Evolutionary conservation across 92 coral and sea anemone genomes (phyloP), one percentile per base, ranked within the genome.

Genomic region (Porites rus): DNA sequence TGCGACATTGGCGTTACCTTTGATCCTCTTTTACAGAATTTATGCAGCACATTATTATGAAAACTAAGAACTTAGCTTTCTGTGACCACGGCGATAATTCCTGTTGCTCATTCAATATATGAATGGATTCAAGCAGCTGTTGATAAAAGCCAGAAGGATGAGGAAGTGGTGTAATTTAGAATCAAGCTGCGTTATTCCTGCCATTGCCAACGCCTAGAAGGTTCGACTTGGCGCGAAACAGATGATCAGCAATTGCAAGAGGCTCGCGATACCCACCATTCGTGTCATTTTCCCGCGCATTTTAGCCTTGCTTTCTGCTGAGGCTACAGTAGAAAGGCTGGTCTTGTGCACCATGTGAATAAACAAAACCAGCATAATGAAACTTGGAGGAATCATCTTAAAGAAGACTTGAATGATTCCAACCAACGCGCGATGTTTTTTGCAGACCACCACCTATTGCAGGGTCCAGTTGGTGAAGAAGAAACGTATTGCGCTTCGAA

Each of bases 31-130:
- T 24, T 24, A 24, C 24, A 24, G 24, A 24, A 24, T 24, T 24
- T 24, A 24, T 24, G 24, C 24, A 24, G 24, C 24, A 24, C 24
- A 24, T 24, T 24, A 24, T 24, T 24, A 24, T 24, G 24, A 24
- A 24, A 24, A 24, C 24, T 24, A 24, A 24, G 24, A 24, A 24
- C 24, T 24, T 24, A 24, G 24, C 68, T 79, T 90, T 81, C 80
- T 80, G 81, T 93, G 90, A 20, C 93, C 86, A 65, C 90, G 91
- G 24, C 96, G 93, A 72, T 88, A 93, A 24, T 84, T 86, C 62
- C 69, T 84, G 83, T 89, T 93, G 28, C 91, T 93, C 25, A 93
- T 70, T 22, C 96, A 93, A 60, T 93, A 93, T 72, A 93, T 90
- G 59, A 84, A 86, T n/a, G 96, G 96, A 70, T 93, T 93, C 38